Evolutionary conservation across 2,113 vertebrate species (phyloP), one percentile per base, ranked within the genome.

Genomic region (Canis aureus): DNA sequence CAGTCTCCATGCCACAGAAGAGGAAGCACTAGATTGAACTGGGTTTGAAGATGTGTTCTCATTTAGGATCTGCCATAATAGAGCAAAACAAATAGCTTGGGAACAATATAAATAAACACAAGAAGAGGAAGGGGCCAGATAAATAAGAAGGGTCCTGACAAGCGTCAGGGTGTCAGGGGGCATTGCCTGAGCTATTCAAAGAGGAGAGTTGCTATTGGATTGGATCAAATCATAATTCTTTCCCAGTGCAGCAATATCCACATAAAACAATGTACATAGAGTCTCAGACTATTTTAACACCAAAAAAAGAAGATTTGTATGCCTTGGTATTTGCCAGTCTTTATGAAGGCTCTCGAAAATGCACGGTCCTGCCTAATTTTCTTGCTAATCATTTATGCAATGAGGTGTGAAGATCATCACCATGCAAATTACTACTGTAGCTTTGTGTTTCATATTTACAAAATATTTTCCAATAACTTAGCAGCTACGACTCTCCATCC

Each of bases 371-470:
- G 43, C 17, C 78, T 93, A 80, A 73, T 85, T 29, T 71, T 57
- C 66, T 89, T 73, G 19, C 25, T 76, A 84, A 91, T 74, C 79
- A 67, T 27, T 60, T 22, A 10, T 6, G 27, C 43, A 59, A 8
- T 53, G n/a, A 7, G 3, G 12, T 84, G 43, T 27, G 83, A 97
- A 96, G 35, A 4, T 13, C 73, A 89, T 89, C 71, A 73, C 5
- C 82, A 94, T 20, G 19, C 29, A 86, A 95, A 73, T 95, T 89
- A 59, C 55, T 67, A 25, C 43, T 62, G 49, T 60, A 7, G 3
- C 38, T 96, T 71, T 94, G 55, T 73, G 62, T 74, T 89, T 89
- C 35, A 23, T 85, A 94, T 89, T 96, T 93, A 84, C 19, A 91
- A 93, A 96, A 82, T 92, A 81, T 66, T 64, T 91, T 32, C 71